Conservation (phyloP, 2,888 invertebrate genomes). For the Strigamia maritima region DNA sequence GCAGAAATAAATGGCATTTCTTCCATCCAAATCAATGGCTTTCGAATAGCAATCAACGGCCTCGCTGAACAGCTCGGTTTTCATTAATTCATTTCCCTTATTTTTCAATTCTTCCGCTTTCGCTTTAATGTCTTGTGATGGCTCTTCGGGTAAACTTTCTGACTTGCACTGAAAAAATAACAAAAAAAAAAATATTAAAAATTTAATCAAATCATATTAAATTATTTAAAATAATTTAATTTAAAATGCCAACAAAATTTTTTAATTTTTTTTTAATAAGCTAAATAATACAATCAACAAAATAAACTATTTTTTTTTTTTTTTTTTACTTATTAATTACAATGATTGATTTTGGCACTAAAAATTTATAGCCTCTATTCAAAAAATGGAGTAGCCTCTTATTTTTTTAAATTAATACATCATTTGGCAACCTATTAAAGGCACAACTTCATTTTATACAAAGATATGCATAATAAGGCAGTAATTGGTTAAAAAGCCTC, state of each 20-base stretch:
- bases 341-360: background rate
- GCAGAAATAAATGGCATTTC: constrained; percentile 92
- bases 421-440: background rate
- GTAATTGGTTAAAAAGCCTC: background rate
- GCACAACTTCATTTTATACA: background rate
- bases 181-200: background rate
- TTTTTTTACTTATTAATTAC: background rate
- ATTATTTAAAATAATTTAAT: background rate
- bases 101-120: constrained; percentile 33
- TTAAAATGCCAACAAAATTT: background rate
- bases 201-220: background rate
- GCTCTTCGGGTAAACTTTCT: background rate
- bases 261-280: background rate
- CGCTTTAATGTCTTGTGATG: background rate
- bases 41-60: constrained; percentile 58
- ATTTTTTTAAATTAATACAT: background rate
- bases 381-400: background rate
- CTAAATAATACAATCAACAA: background rate
- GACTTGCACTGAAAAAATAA: background rate
- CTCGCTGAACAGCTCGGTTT: constrained; percentile 63
- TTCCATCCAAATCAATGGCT: constrained; percentile 80
- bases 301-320: background rate
- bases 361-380: background rate
- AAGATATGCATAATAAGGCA: background rate
- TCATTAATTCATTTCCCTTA: constrained; percentile 67